phyloP scores from a whole-genome alignment of 2,113 vertebrate species.

The Alaudala cheleensis region DNA sequence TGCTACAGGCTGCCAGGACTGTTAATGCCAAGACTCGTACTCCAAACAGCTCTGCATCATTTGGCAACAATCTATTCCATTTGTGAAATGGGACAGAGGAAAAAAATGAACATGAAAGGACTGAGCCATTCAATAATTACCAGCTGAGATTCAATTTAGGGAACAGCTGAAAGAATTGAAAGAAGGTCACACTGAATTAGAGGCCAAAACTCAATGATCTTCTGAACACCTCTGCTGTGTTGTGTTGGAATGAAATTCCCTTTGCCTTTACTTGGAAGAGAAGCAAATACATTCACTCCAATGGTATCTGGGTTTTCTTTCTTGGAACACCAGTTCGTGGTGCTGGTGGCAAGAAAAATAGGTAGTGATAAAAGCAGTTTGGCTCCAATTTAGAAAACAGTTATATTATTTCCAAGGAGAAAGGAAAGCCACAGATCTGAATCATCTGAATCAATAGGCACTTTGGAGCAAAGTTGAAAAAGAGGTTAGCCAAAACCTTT shows the following conservation, averaged over 20 bases:
- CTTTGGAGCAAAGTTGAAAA: conserved; percentile 22
- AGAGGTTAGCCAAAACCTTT: conserved; percentile 33
- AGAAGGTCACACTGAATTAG: background rate
- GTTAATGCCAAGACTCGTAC: background rate
- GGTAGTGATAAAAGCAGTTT: background rate
- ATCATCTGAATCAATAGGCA: background rate
- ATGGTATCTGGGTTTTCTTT: background rate
- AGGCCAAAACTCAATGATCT: background rate
- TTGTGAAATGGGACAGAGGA: background rate
- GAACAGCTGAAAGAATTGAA: conserved; percentile 4
- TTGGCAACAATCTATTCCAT: background rate
- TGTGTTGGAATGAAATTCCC: background rate
- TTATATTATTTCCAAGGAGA: conserved; percentile 25
- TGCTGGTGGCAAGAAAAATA: background rate
- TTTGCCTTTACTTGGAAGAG: background rate
- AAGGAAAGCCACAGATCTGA: background rate
- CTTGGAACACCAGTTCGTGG: background rate
- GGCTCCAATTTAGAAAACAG: background rate
- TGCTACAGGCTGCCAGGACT: background rate
- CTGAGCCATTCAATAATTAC: background rate
- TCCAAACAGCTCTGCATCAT: conserved; percentile 5
- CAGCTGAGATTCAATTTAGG: conserved; percentile 2
- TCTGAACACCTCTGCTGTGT: background rate
- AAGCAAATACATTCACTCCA: background rate
- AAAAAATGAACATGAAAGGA: background rate